Evolutionary conservation across 2,113 vertebrate genomes (phyloP).

Genomic region (Hemibagrus wyckioides): DNA sequence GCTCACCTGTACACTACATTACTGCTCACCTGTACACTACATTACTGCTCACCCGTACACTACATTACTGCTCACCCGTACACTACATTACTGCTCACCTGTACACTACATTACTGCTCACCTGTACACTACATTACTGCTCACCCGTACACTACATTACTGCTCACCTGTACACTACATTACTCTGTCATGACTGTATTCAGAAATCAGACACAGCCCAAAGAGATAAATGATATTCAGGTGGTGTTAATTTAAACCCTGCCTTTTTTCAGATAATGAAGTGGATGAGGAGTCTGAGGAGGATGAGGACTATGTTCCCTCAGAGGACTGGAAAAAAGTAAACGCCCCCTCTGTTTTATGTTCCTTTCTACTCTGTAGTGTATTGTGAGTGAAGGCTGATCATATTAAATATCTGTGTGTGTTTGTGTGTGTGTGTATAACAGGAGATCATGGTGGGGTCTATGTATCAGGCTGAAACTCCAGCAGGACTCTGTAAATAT

Average conservation of each 20-base stretch:
- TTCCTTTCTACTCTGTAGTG: not conserved
- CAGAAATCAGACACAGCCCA: too few relatives aligned
- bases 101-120: not conserved
- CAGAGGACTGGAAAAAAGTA: slow-evolving; percentile 99
- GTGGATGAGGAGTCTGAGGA: slow-evolving; percentile 96
- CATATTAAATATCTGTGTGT: slow-evolving; percentile 18
- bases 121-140: not conserved
- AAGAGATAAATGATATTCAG: too few relatives aligned
- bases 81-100: not conserved
- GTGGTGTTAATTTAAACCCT: not conserved
- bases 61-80: not conserved
- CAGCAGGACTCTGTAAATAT: slow-evolving; percentile 88
- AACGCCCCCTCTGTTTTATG: not conserved
- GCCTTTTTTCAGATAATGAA: slow-evolving; percentile 64
- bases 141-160: not conserved
- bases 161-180: not conserved
- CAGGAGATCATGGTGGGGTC: slow-evolving; percentile 99
- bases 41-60: not conserved
- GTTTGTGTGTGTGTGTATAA: slow-evolving; percentile 46
- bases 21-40: not conserved
- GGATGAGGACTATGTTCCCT: slow-evolving; percentile 98
- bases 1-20: not conserved
- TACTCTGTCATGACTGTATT: too few relatives aligned
- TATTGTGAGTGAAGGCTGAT: not conserved
- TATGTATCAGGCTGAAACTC: slow-evolving; percentile 98